Evolutionary conservation across 2,888 invertebrate genomes (phyloP), one percentile per base, ranked within the genome.

Genomic region (Muschampia plurimacula): DNA sequence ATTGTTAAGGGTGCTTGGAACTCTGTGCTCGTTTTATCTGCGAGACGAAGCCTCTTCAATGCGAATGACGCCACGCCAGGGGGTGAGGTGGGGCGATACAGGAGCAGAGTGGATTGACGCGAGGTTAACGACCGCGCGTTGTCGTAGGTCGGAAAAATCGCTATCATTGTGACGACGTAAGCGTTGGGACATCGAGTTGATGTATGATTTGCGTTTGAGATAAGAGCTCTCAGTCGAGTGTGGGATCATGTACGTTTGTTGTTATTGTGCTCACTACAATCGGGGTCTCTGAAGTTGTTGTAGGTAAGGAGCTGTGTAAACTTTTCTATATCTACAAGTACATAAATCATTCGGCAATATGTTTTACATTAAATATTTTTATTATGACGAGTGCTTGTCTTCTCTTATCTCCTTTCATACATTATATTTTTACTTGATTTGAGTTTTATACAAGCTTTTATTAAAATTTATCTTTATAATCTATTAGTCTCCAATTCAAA

Each of bases 21-120:
- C 87, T 89, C 89, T 89, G 89, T 87, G 85, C 82, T 76, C 81
- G 84, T 82, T 89, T 22, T 55, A 88, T 90, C 90, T 86, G 79
- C 73, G 72, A 69, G 67, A 73, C 76, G 75, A 72, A 76, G 80
- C 78, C 83, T 82, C 89, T 88, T 84, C 78, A 88, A 82, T 83
- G 82, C 83, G 83, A 84, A 44, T 75, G 74, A 75, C 77, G 77
- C 73, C 74, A 76, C 63, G 77, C 78, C 75, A 12, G 70, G 72
- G 66, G 72, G 60, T 72, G 71, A 67, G 52, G 69, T 22, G 60
- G 10, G 52, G 49, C 52, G 69, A 46, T 70, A 70, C 64, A 65
- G 70, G 69, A 69, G 39, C 13, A 22, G 74, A 79, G 79, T 77
- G 77, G 75, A 77, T 73, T 59, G 66, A 60, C 12, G 46, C 67